Percentiles rank a stretch among this genome's conserved stretches.
These are phyloP conservation scores for Heptranchias perlo DNA, from an alignment of 2,113 vertebrate species.

Conservation along the genomic window DNA sequence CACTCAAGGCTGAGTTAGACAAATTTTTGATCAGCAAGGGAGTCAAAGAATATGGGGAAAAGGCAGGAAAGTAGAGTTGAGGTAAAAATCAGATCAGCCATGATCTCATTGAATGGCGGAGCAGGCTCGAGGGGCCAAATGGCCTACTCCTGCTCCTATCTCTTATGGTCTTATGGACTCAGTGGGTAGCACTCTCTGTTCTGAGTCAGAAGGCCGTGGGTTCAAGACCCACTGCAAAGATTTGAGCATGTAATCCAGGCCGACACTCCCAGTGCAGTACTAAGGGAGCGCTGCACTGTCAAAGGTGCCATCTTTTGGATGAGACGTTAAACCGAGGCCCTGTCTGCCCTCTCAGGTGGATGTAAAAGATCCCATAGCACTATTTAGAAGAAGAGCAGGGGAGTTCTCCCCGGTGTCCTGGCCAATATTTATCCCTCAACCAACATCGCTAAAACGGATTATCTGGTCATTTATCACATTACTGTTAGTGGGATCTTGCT, in stretches of 20 bases:
- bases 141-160: too few species aligned
- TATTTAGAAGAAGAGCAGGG: too few species aligned
- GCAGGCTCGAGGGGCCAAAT: too few species aligned
- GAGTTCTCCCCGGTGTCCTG: not conserved
- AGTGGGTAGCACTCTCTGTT: not conserved
- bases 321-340: too few species aligned
- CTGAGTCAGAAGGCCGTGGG: not conserved
- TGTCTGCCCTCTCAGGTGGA: not conserved
- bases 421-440: not conserved
- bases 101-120: too few species aligned
- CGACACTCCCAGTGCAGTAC: not conserved
- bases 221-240: not conserved
- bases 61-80: too few species aligned
- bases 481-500: not conserved
- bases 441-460: not conserved
- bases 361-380: not conserved
- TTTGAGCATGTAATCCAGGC: not conserved
- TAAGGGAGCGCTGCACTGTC: not conserved
- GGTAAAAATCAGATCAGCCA: too few species aligned
- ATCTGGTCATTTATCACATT: not conserved
- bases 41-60: too few species aligned
- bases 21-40: too few species aligned
- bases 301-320: too few species aligned
- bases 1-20: too few species aligned
- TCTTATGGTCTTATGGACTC: too few species aligned